Evolutionary conservation across 2,113 vertebrate species (phyloP), one percentile per base, ranked within the genome.

Genomic region (Antigone vipio): DNA sequence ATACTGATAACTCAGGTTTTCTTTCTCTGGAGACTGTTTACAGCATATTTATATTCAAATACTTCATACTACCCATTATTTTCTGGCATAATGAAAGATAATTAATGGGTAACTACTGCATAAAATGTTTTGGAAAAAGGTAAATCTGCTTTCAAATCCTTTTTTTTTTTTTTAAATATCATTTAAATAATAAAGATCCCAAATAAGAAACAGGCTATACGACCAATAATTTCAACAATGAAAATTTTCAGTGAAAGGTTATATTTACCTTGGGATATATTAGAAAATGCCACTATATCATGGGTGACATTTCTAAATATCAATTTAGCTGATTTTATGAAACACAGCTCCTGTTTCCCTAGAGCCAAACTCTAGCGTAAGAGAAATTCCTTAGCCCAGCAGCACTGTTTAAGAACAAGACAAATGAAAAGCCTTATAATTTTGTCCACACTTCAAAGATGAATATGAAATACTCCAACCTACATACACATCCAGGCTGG

Each of bases 301-400:
- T 1, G 2, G 19, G 63, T 93, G 83, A 92, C 79, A 92, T 95
- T 97, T 95, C 47, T 77, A 92, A 97, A 92, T 90, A 90, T 50
- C 73, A 93, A 50, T 93, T 93, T 91, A 73, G 42, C 44, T 58
- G n/a, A 63, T 77, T 71, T 86, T 84, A 47, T 50, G 29, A 90
- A 95, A 84, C 32, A 38, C 17, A 63, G 42, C 14, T 95, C 44
- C 20, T 66, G n/a, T 91, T 86, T 89, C 52, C 77, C 68, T 35
- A 50, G 29, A 66, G 44, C 15, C 10, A 81, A 74, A 91, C 22
- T 50, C 6, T 24, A 66, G 15, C 1, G 3, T 20, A 84, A 84
- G 16, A 47, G 19, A 82, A 93, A 44, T 84, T 75, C n/a, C 42
- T 73, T 55, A 89, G 23, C 20, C 56, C 7, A 3, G 5, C 9